phyloP scores from a whole-genome alignment of 2,888 invertebrate genomes.

The Amblyteles armatorius region DNA sequence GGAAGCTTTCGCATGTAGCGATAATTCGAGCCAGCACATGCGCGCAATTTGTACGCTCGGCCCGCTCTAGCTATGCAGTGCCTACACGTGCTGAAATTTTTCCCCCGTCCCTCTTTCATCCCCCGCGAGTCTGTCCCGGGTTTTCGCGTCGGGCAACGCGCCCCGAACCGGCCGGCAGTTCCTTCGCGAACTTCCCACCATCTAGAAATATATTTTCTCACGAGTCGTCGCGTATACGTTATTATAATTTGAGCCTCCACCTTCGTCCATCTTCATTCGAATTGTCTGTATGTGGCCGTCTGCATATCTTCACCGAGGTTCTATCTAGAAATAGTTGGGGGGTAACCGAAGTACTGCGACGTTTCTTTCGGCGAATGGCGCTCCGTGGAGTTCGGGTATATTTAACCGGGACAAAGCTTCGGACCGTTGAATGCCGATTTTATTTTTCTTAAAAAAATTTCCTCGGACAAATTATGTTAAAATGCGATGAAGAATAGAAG shows the following conservation, averaged over 20 bases:
- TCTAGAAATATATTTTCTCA: slow-evolving; percentile 74
- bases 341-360: slow-evolving; percentile 42
- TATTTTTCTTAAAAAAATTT: no score
- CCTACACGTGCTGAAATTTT: slow-evolving; percentile 52
- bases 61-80: slow-evolving; percentile 7
- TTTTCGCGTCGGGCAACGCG: slow-evolving; percentile 47
- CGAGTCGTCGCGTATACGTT: slow-evolving; percentile 3
- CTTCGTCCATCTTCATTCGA: slow-evolving; percentile 33
- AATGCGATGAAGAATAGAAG: no score
- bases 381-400: slow-evolving; percentile 28
- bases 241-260: slow-evolving; percentile 53
- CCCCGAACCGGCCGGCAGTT: slow-evolving; percentile 69
- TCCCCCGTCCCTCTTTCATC: slow-evolving; percentile 30
- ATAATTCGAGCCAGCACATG: slow-evolving; percentile 22
- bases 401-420: slow-evolving; percentile 24
- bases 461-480: no score
- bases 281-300: slow-evolving; percentile 31
- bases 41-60: slow-evolving; percentile 8
- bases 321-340: slow-evolving; percentile 44
- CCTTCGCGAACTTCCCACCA: slow-evolving; percentile 75
- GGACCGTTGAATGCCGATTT: no score
- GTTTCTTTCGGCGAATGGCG: slow-evolving; percentile 50
- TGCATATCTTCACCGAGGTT: slow-evolving; percentile 30
- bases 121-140: slow-evolving; percentile 13
- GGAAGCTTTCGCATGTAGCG: slow-evolving; percentile 25